Evolutionary conservation across 92 coral and sea anemone genomes (phyloP).

Genomic region (Virgularia gustaviana): DNA sequence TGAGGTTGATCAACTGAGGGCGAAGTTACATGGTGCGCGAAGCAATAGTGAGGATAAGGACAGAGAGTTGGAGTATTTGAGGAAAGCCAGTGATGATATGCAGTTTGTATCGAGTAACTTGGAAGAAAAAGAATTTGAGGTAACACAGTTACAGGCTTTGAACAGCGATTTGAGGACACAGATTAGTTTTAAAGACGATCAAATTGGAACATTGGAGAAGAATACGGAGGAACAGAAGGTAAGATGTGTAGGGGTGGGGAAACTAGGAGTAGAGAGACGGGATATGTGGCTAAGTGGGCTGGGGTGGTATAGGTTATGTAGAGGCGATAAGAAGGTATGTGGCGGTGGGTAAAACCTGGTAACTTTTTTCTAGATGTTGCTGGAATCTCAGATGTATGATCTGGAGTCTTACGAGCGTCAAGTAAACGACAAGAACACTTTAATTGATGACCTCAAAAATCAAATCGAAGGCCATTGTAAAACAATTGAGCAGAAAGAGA

Average conservation of each 20-base stretch:
- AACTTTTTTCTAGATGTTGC: neutral
- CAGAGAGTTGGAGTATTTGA: constrained; percentile 16
- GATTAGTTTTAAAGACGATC: constrained; percentile 28
- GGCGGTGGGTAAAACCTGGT: too few relatives aligned
- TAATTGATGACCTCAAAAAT: constrained; percentile 46
- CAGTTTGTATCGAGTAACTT: constrained; percentile 12
- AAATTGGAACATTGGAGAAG: constrained; percentile 1
- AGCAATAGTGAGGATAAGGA: constrained; percentile 1
- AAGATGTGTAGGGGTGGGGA: constrained; percentile 7
- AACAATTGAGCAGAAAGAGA: constrained; percentile 38
- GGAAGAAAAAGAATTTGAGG: constrained; percentile 29
- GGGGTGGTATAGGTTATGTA: neutral
- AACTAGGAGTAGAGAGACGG: constrained; percentile 12
- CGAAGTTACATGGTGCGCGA: constrained; percentile 8
- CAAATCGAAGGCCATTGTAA: constrained; percentile 54
- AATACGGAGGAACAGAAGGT: constrained; percentile 18
- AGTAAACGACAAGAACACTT: constrained; percentile 36
- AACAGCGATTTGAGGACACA: constrained; percentile 24
- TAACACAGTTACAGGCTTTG: constrained; percentile 15
- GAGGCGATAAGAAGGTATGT: too few relatives aligned
- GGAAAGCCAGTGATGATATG: constrained; percentile 21
- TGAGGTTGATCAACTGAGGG: constrained; percentile 11
- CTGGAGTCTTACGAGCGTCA: constrained; percentile 44
- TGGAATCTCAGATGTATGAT: constrained; percentile 24
- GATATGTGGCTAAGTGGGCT: neutral